Conservation (phyloP, 2,113 vertebrate genomes). For the Podarcis raffonei region DNA sequence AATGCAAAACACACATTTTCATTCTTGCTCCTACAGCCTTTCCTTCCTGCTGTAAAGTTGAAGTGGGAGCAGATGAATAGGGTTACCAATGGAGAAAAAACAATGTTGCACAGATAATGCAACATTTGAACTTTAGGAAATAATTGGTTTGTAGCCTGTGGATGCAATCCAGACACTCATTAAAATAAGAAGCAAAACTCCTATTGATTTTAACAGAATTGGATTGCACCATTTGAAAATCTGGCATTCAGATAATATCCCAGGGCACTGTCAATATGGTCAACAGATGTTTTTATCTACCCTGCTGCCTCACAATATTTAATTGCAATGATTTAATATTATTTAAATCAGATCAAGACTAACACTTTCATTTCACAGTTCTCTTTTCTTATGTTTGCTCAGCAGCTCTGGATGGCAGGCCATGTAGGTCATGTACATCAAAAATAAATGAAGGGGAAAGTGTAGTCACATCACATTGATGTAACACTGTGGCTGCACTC, state of each 20-base stretch:
- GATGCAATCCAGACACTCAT: neutral
- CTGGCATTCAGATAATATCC: neutral
- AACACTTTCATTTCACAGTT: neutral
- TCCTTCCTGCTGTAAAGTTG: no score
- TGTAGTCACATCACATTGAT: neutral
- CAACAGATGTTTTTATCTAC: neutral
- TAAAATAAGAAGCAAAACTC: neutral
- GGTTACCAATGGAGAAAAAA: neutral
- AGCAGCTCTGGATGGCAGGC: neutral
- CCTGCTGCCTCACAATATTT: neutral
- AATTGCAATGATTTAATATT: neutral
- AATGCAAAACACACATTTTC: neutral
- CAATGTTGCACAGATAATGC: neutral
- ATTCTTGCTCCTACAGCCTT: neutral
- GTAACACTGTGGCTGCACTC: no score
- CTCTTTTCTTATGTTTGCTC: neutral
- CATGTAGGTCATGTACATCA: neutral
- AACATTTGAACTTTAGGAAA: neutral
- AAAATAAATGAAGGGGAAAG: neutral
- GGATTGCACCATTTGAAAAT: neutral
- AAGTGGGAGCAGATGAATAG: neutral
- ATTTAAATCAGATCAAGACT: no score
- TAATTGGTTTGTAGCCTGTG: no score
- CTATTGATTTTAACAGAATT: neutral
- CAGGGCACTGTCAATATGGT: neutral